phyloP scores from a whole-genome alignment of 2,888 invertebrate genomes.

The Stenolophus ochropezus region DNA sequence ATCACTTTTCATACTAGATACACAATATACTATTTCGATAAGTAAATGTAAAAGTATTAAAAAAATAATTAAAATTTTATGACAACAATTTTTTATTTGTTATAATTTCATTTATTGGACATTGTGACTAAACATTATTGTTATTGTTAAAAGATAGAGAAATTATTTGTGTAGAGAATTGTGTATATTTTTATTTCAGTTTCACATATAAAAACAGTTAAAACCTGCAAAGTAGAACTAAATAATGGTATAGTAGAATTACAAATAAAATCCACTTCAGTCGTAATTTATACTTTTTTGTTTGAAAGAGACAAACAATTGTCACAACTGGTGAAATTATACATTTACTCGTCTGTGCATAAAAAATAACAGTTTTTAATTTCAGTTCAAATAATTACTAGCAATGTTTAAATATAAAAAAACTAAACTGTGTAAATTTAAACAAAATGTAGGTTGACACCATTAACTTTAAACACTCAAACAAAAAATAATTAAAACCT shows the following conservation, averaged over 20 bases:
- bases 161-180: not conserved
- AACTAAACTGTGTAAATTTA: constrained; percentile 15
- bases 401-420: constrained; percentile 25
- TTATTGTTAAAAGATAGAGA: not conserved
- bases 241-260: not conserved
- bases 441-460: constrained; percentile 41
- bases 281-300: not conserved
- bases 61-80: too few relatives aligned
- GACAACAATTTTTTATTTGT: too few relatives aligned
- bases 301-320: not conserved
- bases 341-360: not conserved
- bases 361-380: constrained; percentile 38
- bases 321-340: not conserved
- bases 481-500: constrained; percentile 51
- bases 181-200: not conserved
- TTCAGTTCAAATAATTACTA: constrained; percentile 27
- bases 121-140: too few relatives aligned
- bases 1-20: too few relatives aligned
- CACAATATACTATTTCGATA: too few relatives aligned
- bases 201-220: not conserved
- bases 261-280: not conserved
- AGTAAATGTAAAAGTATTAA: too few relatives aligned
- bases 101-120: too few relatives aligned
- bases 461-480: constrained; percentile 47
- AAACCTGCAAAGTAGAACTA: not conserved